These are phyloP conservation scores for Girardia tigrina DNA, from an alignment of 2,888 invertebrate species.

Conservation along the genomic window DNA sequence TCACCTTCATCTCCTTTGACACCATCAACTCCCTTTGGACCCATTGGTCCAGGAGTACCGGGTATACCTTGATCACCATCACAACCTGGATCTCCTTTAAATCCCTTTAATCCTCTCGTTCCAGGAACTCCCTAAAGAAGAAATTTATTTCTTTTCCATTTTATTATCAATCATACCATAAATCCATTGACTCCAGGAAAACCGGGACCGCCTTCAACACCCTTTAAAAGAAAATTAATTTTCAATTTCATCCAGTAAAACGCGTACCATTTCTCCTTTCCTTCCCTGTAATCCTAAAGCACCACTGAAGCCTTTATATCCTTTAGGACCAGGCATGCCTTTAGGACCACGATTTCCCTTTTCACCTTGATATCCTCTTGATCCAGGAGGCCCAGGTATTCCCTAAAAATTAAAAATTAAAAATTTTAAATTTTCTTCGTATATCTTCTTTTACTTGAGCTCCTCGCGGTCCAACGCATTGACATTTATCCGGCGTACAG, in stretches of 20 bases:
- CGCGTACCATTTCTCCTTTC: not conserved
- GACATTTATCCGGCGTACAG: not conserved
- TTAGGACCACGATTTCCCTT: not conserved
- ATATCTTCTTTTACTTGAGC: not conserved
- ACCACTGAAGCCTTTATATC: not conserved
- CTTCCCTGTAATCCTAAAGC: not conserved
- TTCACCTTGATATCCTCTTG: not conserved
- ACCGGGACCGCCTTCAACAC: not conserved
- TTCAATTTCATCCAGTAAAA: not conserved
- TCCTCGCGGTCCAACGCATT: constrained; percentile 5
- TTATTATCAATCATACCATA: not conserved
- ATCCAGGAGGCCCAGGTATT: not conserved
- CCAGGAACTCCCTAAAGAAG: constrained; percentile 1
- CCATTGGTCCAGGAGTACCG: not conserved
- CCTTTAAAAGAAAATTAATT: not conserved
- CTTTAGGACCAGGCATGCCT: constrained; percentile 5
- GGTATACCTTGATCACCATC: constrained; percentile 6
- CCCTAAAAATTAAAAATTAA: not conserved
- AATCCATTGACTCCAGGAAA: constrained; percentile 6
- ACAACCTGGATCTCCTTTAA: not conserved
- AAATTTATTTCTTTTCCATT: not conserved
- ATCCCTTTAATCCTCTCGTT: not conserved
- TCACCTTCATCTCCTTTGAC: not conserved
- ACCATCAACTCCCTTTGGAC: not conserved
- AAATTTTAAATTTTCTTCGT: not conserved